These are phyloP conservation scores for Mormoops blainvillei DNA, from an alignment of 2,113 vertebrate species.

Conservation along the genomic window DNA sequence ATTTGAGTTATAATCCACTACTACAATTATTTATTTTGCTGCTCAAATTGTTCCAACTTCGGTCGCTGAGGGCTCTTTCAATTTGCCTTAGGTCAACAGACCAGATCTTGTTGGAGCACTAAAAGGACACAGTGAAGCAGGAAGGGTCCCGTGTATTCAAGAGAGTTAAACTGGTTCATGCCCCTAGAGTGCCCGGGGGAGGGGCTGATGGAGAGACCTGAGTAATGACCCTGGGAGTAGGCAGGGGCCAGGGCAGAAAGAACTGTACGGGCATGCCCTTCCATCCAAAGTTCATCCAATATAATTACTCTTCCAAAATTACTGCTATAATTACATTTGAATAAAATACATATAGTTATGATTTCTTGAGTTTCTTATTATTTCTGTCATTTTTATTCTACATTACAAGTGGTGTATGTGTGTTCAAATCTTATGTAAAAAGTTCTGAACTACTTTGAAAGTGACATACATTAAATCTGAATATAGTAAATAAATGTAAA, in stretches of 20 bases:
- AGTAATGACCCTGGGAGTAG: rapidly evolving
- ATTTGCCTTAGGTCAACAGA: neutral
- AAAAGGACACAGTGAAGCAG: neutral
- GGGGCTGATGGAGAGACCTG: rapidly evolving
- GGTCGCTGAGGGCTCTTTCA: neutral
- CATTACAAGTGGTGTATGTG: neutral
- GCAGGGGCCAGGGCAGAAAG: neutral
- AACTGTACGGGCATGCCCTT: neutral
- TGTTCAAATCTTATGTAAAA: neutral
- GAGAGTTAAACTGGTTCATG: neutral
- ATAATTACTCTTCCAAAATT: neutral
- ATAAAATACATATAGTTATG: neutral
- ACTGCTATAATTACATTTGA: neutral
- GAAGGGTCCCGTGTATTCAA: neutral
- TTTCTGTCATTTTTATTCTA: neutral
- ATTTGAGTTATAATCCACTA: neutral
- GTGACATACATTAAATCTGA: neutral
- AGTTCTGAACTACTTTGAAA: neutral
- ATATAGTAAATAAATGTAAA: neutral
- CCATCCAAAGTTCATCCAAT: neutral
- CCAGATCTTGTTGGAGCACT: neutral
- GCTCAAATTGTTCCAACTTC: neutral
- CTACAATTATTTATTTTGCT: neutral
- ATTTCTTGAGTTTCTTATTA: neutral
- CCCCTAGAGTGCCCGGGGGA: rapidly evolving